Percentiles rank a stretch among this genome's conserved stretches.
Evolutionary conservation across 2,888 invertebrate genomes (phyloP).

Genomic region (Leistus spinibarbis): DNA sequence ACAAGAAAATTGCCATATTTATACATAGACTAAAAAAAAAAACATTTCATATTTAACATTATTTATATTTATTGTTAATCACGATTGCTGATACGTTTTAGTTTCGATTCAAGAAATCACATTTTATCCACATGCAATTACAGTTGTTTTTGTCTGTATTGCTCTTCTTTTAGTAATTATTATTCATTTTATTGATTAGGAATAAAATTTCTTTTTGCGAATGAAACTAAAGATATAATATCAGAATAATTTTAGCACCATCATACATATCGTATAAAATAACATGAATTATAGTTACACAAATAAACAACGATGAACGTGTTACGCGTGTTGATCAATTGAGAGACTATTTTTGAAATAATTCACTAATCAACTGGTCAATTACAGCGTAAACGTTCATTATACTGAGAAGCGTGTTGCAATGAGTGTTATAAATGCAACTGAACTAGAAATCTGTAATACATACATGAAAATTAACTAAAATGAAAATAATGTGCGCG

Average conservation of each 20-base stretch:
- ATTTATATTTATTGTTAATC: slow-evolving; percentile 50
- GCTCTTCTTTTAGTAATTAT: slow-evolving; percentile 7
- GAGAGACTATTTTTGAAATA: not conserved
- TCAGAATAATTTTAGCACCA: slow-evolving; percentile 40
- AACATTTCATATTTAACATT: slow-evolving; percentile 41
- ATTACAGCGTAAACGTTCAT: not conserved
- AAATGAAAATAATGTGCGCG: slow-evolving; percentile 10
- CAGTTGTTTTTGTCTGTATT: slow-evolving; percentile 1
- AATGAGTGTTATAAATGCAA: slow-evolving; percentile 39
- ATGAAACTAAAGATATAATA: slow-evolving; percentile 39
- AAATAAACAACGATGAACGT: slow-evolving; percentile 28
- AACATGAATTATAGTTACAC: slow-evolving; percentile 32
- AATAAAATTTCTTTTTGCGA: slow-evolving; percentile 34
- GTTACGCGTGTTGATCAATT: not conserved
- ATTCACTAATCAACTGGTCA: not conserved
- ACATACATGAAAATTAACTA: not conserved
- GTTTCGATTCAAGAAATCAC: slow-evolving; percentile 57
- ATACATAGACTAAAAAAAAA: slow-evolving; percentile 37
- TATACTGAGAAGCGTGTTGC: slow-evolving; percentile 36
- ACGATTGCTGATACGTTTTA: slow-evolving; percentile 59
- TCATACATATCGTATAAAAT: slow-evolving; percentile 37
- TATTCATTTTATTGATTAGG: not conserved
- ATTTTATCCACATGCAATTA: slow-evolving; percentile 44
- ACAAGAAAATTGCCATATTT: slow-evolving; percentile 37
- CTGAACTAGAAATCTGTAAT: slow-evolving; percentile 28